These are phyloP conservation scores for Agonopterix heracliana DNA, from an alignment of 2,888 invertebrate genomes.

Conservation along the genomic window DNA sequence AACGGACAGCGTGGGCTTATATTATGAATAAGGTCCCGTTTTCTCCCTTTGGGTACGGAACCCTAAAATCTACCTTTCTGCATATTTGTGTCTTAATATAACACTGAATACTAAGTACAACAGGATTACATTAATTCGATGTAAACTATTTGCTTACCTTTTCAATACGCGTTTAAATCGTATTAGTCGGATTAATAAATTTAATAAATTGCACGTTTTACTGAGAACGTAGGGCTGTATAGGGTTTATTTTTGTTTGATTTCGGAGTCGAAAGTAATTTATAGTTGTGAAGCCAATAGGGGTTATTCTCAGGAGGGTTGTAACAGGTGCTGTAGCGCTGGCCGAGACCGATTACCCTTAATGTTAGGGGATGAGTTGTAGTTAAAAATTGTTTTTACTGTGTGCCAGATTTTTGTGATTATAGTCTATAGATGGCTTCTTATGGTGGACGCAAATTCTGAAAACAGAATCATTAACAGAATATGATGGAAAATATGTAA, in stretches of 20 bases:
- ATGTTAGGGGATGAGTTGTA: slow-evolving; percentile 34
- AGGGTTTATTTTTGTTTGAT: slow-evolving; percentile 9
- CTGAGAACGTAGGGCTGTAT: neutral
- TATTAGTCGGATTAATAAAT: slow-evolving; percentile 34
- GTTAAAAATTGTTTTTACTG: slow-evolving; percentile 8
- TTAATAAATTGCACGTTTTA: slow-evolving; percentile 3
- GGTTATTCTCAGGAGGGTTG: slow-evolving; percentile 24
- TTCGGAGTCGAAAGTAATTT: slow-evolving; percentile 25
- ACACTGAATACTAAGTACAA: neutral
- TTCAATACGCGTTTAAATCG: slow-evolving; percentile 37
- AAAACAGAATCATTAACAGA: too few relatives aligned
- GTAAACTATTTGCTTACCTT: slow-evolving; percentile 13
- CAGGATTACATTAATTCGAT: slow-evolving; percentile 4
- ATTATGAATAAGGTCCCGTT: too few relatives aligned
- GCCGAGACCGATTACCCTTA: slow-evolving; percentile 44
- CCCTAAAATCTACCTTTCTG: too few relatives aligned
- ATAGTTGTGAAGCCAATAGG: slow-evolving; percentile 28
- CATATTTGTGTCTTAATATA: too few relatives aligned
- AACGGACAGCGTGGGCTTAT: too few relatives aligned
- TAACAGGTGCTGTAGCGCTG: slow-evolving; percentile 48
- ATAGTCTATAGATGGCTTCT: too few relatives aligned
- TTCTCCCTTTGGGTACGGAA: too few relatives aligned
- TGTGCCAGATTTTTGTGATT: too few relatives aligned
- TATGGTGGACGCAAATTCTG: too few relatives aligned
- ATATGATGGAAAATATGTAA: too few relatives aligned